Conservation (phyloP, 2,797 vertebrate genomes). For the Dallia pectoralis region DNA sequence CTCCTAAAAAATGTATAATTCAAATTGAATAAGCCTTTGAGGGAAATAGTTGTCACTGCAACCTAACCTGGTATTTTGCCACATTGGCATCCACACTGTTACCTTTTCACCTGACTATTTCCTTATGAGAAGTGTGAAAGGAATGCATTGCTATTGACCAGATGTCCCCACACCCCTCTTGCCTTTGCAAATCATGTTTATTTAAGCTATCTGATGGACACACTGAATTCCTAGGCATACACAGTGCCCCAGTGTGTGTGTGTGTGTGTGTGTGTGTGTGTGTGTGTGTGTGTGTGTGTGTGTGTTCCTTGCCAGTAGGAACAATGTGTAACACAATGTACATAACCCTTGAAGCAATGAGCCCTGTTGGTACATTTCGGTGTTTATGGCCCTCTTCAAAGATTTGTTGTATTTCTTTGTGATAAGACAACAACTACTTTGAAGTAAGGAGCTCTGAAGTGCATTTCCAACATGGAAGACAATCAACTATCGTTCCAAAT, state of each 20-base stretch:
- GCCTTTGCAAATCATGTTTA: slow-evolving; percentile 38
- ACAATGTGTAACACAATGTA: slow-evolving; percentile 27
- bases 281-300: slow-evolving; percentile 18
- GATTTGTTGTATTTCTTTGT: slow-evolving; percentile 23
- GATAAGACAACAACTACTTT: slow-evolving; percentile 52
- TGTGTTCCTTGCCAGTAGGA: slow-evolving; percentile 10
- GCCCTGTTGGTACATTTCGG: slow-evolving; percentile 22
- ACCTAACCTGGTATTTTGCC: slow-evolving; percentile 3
- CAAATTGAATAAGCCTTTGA: neutral
- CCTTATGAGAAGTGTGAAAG: slow-evolving; percentile 31
- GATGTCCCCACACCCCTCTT: slow-evolving; percentile 28
- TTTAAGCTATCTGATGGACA: slow-evolving; percentile 47
- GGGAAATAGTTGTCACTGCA: neutral
- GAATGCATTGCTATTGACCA: slow-evolving; percentile 43
- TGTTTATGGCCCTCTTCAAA: slow-evolving; percentile 33
- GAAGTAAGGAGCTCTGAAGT: slow-evolving; percentile 55
- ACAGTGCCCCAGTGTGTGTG: slow-evolving; percentile 32
- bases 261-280: slow-evolving; percentile 27
- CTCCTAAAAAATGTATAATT: neutral
- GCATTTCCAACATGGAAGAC: slow-evolving; percentile 35
- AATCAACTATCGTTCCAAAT: slow-evolving; percentile 15
- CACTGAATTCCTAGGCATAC: slow-evolving; percentile 25
- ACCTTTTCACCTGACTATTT: slow-evolving; percentile 19
- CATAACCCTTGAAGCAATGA: slow-evolving; percentile 20
- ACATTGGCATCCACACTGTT: neutral